Conservation (phyloP, 2,888 invertebrate species). For the Agapostemon virescens region DNA sequence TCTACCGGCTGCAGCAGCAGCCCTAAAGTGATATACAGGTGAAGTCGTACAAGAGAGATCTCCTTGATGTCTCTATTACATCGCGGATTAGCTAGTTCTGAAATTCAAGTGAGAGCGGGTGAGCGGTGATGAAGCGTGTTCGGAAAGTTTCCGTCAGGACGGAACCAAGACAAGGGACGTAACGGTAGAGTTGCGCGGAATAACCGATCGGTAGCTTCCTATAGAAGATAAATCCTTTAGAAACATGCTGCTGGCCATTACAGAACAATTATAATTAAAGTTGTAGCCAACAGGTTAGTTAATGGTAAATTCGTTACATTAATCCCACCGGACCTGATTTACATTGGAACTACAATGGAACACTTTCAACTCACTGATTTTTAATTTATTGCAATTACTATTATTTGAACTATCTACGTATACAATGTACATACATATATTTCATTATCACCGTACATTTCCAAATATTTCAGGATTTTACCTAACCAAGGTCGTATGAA, state of each 20-base stretch:
- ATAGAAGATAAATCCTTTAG: conserved; percentile 56
- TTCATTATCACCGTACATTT: no score
- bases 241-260: background rate
- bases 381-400: background rate
- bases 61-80: conserved; percentile 77
- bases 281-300: background rate
- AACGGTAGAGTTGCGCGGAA: conserved; percentile 64
- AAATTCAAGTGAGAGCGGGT: conserved; percentile 70
- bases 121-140: conserved; percentile 70
- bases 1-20: conserved; percentile 8
- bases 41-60: conserved; percentile 46
- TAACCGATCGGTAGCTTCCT: conserved; percentile 66
- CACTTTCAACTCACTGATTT: background rate
- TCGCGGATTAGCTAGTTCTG: conserved; percentile 77
- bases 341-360: no score
- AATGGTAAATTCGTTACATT: conserved; percentile 3
- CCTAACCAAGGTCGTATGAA: no score
- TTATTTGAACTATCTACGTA: background rate
- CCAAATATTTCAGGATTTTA: no score
- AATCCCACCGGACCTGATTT: background rate
- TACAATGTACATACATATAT: no score
- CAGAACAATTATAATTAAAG: background rate
- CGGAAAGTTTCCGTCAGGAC: conserved; percentile 64
- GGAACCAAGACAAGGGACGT: conserved; percentile 54
- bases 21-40: conserved; percentile 38